Evolutionary conservation across 2,797 vertebrate genomes (phyloP), one percentile per base, ranked within the genome.

Genomic region (Ctenochaetus hawaiiensis): DNA sequence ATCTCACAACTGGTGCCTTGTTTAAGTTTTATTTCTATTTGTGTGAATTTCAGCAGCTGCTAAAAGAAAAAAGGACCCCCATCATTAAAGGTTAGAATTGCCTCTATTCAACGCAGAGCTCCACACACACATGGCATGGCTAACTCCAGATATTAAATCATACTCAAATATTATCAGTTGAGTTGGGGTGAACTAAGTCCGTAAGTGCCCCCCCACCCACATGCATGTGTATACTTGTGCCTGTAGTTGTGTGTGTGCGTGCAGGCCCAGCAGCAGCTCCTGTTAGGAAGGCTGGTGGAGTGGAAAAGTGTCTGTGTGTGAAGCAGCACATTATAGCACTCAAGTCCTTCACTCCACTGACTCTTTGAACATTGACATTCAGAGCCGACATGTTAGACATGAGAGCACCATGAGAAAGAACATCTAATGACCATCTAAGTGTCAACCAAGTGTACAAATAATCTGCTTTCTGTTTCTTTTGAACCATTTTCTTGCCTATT

Each of bases 271-370:
- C 81, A 81, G 83, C 74, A 65, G 61, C 65, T 75, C 86, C 90
- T 86, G 87, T 93, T 93, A 92, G 79, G 79, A 68, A 54, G 79
- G 69, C 80, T 73, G 81, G 58, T 80, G 85, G 77, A 92, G 88
- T 91, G 82, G 86, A 94, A 93, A 92, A 70, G 71, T 71, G 62
- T 75, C 53, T 56, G 26, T 83, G 51, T 86, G 65, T 76, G 58
- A 47, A 58, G 75, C 68, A 74, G 65, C 74, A 75, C 79, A 69
- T 81, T 87, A 73, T 86, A 87, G 56, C 51, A 37, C 81, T 88
- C 77, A 78, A 61, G 75, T 86, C 52, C 79, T 86, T 92, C 83
- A 88, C 83, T 90, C 63, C 74, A 77, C 77, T 87, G 85, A 63
- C 34, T 86, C 67, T 88, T 72, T 93, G 77, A 91, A 86, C 83